Evolutionary conservation across 2,113 vertebrate species (phyloP).

Genomic region (Ariopsis seemanni): DNA sequence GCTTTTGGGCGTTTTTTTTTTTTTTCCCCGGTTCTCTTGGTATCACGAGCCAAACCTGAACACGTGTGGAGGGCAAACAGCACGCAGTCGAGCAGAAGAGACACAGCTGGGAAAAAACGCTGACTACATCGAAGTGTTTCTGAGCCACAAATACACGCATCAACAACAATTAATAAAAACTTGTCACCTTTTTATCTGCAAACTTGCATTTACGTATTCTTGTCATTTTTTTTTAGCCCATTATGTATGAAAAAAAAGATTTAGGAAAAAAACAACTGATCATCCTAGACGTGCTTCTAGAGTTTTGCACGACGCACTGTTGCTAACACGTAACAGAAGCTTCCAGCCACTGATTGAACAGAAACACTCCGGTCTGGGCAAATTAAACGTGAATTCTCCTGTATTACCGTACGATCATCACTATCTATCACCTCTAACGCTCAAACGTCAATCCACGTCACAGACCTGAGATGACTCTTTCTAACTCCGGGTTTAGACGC

Average conservation of each 20-base stretch:
- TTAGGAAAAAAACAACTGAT: neutral
- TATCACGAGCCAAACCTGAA: conserved; percentile 34
- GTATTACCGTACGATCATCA: neutral
- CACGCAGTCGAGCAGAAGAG: conserved; percentile 45
- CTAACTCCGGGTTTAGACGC: no score
- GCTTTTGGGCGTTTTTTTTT: neutral
- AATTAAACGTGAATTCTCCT: neutral
- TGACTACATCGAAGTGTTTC: conserved; percentile 22
- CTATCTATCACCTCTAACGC: neutral
- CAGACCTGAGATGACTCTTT: no score
- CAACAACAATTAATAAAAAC: conserved; percentile 25
- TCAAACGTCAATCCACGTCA: neutral
- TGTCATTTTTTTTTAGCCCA: neutral
- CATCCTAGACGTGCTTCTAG: neutral
- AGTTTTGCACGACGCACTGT: neutral
- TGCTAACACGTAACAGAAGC: neutral
- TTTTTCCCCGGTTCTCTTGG: neutral
- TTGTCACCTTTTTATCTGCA: neutral
- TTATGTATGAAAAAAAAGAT: neutral
- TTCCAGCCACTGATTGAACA: neutral
- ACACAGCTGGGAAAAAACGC: conserved; percentile 48
- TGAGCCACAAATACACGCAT: conserved; percentile 7
- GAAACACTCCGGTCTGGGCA: neutral
- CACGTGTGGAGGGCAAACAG: conserved; percentile 53
- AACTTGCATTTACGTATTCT: neutral